Base-by-base conservation (phyloP, 2,797 vertebrate genomes). In the Sphenopsis melanotis region DNA sequence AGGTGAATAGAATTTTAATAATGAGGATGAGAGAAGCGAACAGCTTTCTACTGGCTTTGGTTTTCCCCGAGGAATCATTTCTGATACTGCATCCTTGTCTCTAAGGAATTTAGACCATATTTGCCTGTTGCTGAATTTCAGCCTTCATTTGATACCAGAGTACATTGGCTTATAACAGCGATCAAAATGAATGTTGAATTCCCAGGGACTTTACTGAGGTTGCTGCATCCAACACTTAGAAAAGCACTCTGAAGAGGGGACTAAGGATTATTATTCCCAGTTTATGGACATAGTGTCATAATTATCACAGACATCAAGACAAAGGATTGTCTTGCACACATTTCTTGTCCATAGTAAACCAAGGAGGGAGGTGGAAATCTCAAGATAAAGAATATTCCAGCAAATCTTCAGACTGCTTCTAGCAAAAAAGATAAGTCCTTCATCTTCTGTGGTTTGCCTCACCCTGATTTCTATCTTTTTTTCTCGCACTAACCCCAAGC, bases 101-200 rank as follows among this genome's bases (percentile, higher is more conserved):
- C 63, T 69, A 65, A 79, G 83, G 94, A 94, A 91, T 93, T 95
- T 91, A 93, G 83, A 59, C 16, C n/a, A 5, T 80, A 79, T 91
- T 86, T 94, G 94, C 63, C 89, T 76, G 63, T 69, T 90, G 77
- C 55, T 84, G 56, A 80, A 56, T 82, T 93, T 83, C 83, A 84
- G 32, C 41, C 77, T 93, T 90, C 87, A 70, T 89, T 86, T 90
- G 80, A 82, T 90, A 82, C 70, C 89, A 91, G 69, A 47, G 63
- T 86, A n/a, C 8, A 60, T 76, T 47, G 74, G 30, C 56, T 84
- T 95, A 79, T 65, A 89, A 68, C 27, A 82, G 46, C 79, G 90
- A 90, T 46, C 77, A 95, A 90, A 95, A 96, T 89, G 66, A 84
- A 76, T 59, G 52, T 32, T 93, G 74, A 90, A 94, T 93, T 95